phyloP scores from a whole-genome alignment of 2,113 vertebrate genomes.

The Dunckerocampus dactyliophorus region DNA sequence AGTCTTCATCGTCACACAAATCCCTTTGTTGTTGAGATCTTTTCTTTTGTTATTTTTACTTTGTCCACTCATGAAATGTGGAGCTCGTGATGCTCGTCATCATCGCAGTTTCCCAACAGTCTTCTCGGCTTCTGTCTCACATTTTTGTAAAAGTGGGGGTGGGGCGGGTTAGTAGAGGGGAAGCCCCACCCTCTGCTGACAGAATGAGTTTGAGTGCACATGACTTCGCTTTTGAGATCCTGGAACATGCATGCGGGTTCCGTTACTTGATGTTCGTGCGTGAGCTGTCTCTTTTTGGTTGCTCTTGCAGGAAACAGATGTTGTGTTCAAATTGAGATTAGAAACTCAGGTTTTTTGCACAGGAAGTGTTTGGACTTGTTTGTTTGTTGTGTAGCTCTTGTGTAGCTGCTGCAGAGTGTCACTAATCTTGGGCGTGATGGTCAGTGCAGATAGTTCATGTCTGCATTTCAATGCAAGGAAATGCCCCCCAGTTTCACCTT shows the following conservation, averaged over 20 bases:
- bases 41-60: background rate
- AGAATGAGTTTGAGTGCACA: constrained; percentile 9
- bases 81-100: constrained; percentile 1
- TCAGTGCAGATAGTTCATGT: background rate
- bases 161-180: background rate
- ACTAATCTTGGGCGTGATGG: too few relatives aligned
- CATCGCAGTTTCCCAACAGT: background rate
- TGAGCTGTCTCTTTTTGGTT: background rate
- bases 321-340: background rate
- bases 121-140: constrained; percentile 15
- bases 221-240: background rate
- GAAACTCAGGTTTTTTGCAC: too few relatives aligned
- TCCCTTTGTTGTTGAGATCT: constrained; percentile 12
- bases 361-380: background rate
- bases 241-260: background rate
- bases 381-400: constrained; percentile 4
- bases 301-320: background rate
- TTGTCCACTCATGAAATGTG: constrained; percentile 23
- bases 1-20: constrained; percentile 35
- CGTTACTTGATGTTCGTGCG: background rate
- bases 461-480: constrained; percentile 4
- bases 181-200: constrained; percentile 43
- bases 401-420: too few relatives aligned
- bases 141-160: constrained; percentile 32
- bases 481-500: too few relatives aligned